Base-by-base conservation (phyloP, 2,888 invertebrate genomes). In the Gisinianus flammeolus region DNA sequence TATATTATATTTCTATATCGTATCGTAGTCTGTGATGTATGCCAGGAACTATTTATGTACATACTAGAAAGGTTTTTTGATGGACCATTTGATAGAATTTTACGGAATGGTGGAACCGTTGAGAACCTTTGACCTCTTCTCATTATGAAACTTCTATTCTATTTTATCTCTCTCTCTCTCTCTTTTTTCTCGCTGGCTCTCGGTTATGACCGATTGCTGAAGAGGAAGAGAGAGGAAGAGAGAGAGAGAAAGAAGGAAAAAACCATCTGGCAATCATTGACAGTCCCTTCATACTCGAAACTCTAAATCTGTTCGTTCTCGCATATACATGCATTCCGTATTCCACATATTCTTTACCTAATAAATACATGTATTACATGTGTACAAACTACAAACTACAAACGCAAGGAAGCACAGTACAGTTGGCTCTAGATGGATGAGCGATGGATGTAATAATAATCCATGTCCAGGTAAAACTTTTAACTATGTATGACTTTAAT, bases 81-180 rank as follows among this genome's bases (percentile, higher is more conserved):
- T 69, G 69, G 35, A n/a, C 30, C 66, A 66, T 66, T 66, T 66
- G 66, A 66, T 66, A 30, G 66, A 66, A 66, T 66, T 30, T 66
- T 66, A 66, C 28, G 73, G 28, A 73, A 33, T 28, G 56, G 31
- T 28, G 12, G 64, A 74, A 70, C 74, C 77, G 77, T 77, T 77
- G 77, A 77, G 52, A 64, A 77, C 77, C 77, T 77, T 22, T 77
- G 77, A 77, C 77, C 77, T 77, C 77, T 44, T 77, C 62, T 71
- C 58, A 64, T 77, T 77, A 70, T 77, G 52, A 76, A 69, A 35
- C 22, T 76, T 71, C 64, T 54, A 52, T 66, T 44, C 64, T 62
- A 64, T 58, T 22, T n/a, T 44, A 24, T 66, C 64, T 68, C n/a
- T 35, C 33, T 68, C 68, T 35, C 2, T 68, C 30, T 33, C 22